These are phyloP conservation scores for Merops nubicus DNA, from an alignment of 2,113 vertebrate species.

Conservation along the genomic window DNA sequence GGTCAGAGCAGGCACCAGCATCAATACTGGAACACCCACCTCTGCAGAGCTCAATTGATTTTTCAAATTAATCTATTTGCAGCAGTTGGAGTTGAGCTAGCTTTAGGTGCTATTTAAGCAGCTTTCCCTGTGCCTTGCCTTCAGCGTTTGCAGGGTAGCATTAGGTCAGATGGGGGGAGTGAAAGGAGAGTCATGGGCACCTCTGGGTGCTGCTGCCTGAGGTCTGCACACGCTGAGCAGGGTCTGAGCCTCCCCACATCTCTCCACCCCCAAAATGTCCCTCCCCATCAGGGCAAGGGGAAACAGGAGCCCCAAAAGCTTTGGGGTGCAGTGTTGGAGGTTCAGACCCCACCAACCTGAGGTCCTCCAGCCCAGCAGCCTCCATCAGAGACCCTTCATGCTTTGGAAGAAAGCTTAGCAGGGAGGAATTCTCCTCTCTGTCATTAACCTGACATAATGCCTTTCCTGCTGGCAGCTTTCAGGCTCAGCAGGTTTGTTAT, in stretches of 20 bases:
- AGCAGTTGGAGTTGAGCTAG: neutral
- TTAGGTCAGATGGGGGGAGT: neutral
- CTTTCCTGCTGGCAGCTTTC: conserved; percentile 70
- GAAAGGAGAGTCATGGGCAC: neutral
- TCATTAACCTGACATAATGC: conserved; percentile 72
- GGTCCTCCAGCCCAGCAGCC: neutral
- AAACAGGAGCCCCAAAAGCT: neutral
- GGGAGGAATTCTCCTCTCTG: conserved; percentile 45
- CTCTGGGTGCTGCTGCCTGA: neutral
- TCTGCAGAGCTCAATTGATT: neutral
- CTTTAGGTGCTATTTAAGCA: neutral
- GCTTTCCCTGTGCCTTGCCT: neutral
- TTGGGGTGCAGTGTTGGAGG: fast-evolving
- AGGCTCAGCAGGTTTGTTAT: conserved; percentile 69
- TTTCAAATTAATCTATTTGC: neutral
- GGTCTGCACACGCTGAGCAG: neutral
- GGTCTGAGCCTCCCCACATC: fast-evolving
- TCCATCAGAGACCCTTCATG: neutral
- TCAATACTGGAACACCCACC: neutral
- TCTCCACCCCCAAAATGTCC: neutral
- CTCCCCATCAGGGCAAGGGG: neutral
- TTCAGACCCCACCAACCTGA: neutral
- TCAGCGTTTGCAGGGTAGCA: neutral
- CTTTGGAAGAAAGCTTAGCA: conserved; percentile 38
- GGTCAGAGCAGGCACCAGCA: neutral